Percentiles rank a stretch among this genome's conserved stretches.
These are phyloP conservation scores for Chamaea fasciata DNA, from an alignment of 2,113 vertebrate species.

Conservation along the genomic window DNA sequence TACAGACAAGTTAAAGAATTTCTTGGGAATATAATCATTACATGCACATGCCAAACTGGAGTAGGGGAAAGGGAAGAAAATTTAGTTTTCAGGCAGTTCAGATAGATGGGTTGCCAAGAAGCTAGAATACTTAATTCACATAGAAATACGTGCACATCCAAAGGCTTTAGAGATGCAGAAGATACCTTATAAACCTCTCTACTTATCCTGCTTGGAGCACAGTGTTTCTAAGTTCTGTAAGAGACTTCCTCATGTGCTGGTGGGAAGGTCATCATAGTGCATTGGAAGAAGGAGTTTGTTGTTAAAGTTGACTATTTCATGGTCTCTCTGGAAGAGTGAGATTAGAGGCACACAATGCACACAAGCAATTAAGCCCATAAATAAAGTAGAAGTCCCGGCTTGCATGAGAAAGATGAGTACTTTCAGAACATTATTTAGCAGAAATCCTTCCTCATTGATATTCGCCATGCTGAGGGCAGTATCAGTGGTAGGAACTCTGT, in stretches of 20 bases:
- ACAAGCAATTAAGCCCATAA: not conserved
- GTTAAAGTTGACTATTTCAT: not conserved
- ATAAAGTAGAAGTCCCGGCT: not conserved
- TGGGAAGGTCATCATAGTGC: not conserved
- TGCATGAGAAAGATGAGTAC: not conserved
- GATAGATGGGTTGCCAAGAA: not conserved
- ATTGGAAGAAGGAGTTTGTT: not conserved
- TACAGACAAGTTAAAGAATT: conserved; percentile 28
- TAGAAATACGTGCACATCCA: not conserved
- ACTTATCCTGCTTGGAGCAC: not conserved
- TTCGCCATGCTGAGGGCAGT: rapidly evolving
- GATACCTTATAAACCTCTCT: not conserved
- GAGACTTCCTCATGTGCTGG: not conserved
- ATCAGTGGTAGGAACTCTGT: not conserved
- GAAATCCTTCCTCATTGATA: not conserved
- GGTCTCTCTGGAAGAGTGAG: not conserved
- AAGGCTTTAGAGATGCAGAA: not conserved
- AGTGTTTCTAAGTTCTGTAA: not conserved
- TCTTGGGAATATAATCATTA: not conserved
- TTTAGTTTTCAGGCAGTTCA: not conserved
- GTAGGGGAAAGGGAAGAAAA: not conserved
- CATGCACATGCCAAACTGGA: not conserved
- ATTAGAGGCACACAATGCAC: not conserved
- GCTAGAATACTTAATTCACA: not conserved
- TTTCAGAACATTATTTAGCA: not conserved